Base-by-base conservation (phyloP, 2,797 vertebrate genomes). In the Botia almorhae region DNA sequence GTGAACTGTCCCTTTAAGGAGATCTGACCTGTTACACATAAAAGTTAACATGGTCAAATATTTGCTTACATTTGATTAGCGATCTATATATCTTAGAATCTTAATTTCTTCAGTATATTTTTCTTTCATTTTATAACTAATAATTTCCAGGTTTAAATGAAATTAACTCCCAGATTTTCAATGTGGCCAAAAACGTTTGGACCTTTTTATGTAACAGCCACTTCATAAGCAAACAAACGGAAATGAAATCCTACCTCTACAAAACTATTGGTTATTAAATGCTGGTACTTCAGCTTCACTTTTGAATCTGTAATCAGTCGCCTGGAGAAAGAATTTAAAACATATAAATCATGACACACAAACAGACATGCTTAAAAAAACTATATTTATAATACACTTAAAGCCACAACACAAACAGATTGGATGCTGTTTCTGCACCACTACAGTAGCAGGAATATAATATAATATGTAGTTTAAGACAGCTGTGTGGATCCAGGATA, bases 181-280 rank as follows among this genome's bases (percentile, higher is more conserved):
- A 46, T 46, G 43, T 46, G 43, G 43, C 43, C 43, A 46, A 0
- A 17, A 16, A 26, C 19, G 0, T 23, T 23, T 23, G 11, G 2
- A 60, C 48, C 8, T 2, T 65, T n/a, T 33, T 29, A 26, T 36
- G 10, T 46, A 46, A 21, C 10, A 21, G 7, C 71, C 19, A 36
- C 2, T 7, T 10, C 33, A n/a, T 0, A 26, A 8, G 39, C 39
- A 33, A 67, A 63, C 1, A 74, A 23, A 64, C 70, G 69, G 3
- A 16, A 82, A 43, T 81, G 53, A 14, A 69, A 8, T 91, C 96
- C 97, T 94, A 99, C 98, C 98, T 99, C 98, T 96, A 99, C 98
- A 97, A 99, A 99, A 95, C 98, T 99, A 98, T 99, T 99, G 74
- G 98, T 99, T 94, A 99, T 99, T 97, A 99, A 97, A 98, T 99